Evolutionary conservation across 2,113 vertebrate genomes (phyloP).

Genomic region (Cheirogaleus medius): DNA sequence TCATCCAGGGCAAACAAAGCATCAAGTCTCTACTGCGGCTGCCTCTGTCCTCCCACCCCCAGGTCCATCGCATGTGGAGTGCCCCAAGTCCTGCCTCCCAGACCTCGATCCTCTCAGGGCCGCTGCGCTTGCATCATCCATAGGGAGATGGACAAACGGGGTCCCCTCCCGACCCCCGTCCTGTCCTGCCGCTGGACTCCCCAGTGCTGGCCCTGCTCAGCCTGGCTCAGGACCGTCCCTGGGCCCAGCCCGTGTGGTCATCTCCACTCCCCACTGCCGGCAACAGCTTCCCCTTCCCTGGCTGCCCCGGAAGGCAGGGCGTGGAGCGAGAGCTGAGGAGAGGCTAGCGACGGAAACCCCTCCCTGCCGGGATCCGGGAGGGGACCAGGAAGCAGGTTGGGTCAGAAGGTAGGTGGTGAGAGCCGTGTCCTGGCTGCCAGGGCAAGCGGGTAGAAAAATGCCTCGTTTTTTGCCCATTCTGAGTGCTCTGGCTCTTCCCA

Average conservation of each 20-base stretch:
- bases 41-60: not conserved
- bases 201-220: not conserved
- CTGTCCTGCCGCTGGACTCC: not conserved
- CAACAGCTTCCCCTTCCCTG: accelerated
- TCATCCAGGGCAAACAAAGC: not conserved
- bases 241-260: not conserved
- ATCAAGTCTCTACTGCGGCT: accelerated
- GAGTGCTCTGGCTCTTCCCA: not conserved
- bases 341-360: not conserved
- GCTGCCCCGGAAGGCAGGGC: too few species aligned
- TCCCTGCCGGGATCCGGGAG: not conserved
- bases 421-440: not conserved
- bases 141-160: not conserved
- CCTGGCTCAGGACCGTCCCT: not conserved
- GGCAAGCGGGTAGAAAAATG: not conserved
- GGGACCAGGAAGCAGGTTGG: not conserved
- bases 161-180: accelerated
- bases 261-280: accelerated
- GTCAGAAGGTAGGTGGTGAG: not conserved
- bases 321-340: not conserved
- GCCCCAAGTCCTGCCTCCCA: accelerated
- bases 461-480: not conserved
- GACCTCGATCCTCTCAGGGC: accelerated
- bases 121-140: accelerated
- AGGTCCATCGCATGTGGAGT: accelerated